Conservation (phyloP, 2,797 vertebrate species). For the Rhinoraja longicauda region DNA sequence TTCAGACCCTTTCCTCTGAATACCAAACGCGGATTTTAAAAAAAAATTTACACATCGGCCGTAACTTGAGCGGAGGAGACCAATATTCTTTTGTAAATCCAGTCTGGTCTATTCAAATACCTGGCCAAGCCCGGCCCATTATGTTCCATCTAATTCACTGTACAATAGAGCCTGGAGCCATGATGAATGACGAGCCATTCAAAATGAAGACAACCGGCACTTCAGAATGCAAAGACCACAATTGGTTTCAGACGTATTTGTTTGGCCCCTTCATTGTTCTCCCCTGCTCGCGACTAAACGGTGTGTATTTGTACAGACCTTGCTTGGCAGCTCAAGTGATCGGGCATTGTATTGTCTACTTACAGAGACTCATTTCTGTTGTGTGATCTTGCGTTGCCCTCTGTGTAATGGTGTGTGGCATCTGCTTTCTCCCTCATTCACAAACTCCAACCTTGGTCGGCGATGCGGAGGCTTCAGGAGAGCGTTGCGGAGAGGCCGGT, state of each 20-base stretch:
- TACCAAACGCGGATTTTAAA: not conserved
- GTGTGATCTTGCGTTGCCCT: slow-evolving; percentile 1
- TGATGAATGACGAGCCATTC: slow-evolving; percentile 13
- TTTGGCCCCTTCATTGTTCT: not conserved
- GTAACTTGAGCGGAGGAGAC: not conserved
- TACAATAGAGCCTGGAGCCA: not conserved
- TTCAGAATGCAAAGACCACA: not conserved
- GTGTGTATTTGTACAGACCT: slow-evolving; percentile 15
- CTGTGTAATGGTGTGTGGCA: not conserved
- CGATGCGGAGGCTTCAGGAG: too few relatives aligned
- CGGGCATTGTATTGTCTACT: slow-evolving; percentile 1
- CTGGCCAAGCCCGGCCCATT: not conserved
- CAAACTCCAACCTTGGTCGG: too few relatives aligned
- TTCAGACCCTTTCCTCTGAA: not conserved
- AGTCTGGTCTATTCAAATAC: not conserved
- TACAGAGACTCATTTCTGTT: slow-evolving; percentile 17
- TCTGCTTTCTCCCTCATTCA: not conserved
- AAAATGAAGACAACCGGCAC: not conserved
- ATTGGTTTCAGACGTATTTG: slow-evolving; percentile 3
- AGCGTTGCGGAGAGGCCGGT: too few relatives aligned
- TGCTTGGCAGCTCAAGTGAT: not conserved
- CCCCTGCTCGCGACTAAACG: not conserved
- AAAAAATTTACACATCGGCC: not conserved
- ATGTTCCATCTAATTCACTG: not conserved
- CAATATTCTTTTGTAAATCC: slow-evolving; percentile 14